Evolutionary conservation across 2,797 vertebrate species (phyloP).

Genomic region (Leuciscus waleckii): DNA sequence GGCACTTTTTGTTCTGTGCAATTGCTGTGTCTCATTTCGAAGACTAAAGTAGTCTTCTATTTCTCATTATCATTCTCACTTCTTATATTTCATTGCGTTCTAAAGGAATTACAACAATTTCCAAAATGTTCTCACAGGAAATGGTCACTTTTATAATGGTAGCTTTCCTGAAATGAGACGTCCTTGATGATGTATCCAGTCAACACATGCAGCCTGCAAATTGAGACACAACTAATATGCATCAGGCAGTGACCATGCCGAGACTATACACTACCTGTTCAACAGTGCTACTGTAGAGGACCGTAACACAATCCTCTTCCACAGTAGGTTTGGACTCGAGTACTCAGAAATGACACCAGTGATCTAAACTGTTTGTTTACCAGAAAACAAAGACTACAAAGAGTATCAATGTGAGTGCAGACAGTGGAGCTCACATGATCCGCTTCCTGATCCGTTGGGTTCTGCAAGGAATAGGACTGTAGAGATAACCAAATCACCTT

Average conservation of each 20-base stretch:
- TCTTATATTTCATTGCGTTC: not conserved
- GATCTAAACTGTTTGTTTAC: not conserved
- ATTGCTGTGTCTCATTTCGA: not conserved
- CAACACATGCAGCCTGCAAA: not conserved
- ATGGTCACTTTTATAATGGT: not conserved
- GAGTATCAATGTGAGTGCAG: not conserved
- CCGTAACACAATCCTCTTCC: not conserved
- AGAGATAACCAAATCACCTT: constrained; percentile 2
- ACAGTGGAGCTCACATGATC: not conserved
- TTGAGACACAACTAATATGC: not conserved
- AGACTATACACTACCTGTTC: not conserved
- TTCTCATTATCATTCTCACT: no score
- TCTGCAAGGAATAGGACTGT: not conserved
- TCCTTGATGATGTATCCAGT: not conserved
- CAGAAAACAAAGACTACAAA: not conserved
- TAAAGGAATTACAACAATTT: not conserved
- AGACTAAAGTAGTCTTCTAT: not conserved
- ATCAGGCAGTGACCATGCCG: not conserved
- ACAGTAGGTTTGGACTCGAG: not conserved
- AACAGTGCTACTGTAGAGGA: not conserved
- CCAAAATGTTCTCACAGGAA: not conserved
- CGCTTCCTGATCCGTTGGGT: not conserved
- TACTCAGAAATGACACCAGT: not conserved
- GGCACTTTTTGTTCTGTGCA: not conserved
- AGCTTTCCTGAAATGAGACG: not conserved